phyloP scores from a whole-genome alignment of 2,797 vertebrate species.

The Falco rusticolus region DNA sequence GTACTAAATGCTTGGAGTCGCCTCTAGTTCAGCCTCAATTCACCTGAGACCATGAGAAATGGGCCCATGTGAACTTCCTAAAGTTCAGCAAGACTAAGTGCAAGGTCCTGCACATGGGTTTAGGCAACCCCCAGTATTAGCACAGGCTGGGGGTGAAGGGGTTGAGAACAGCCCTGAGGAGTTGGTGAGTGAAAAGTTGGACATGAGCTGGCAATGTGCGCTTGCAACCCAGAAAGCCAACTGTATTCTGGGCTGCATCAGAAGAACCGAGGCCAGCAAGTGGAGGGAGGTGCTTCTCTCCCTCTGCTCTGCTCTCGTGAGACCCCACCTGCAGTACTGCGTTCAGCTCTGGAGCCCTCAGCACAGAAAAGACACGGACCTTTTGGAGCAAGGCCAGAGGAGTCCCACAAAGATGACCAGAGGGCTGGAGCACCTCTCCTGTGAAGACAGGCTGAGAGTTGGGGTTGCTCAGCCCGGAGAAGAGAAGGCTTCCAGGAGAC shows the following conservation, averaged over 20 bases:
- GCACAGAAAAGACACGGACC: background rate
- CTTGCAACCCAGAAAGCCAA: background rate
- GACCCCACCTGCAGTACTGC: background rate
- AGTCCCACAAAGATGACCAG: background rate
- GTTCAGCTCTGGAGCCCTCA: background rate
- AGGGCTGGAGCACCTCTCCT: background rate
- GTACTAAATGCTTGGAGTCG: background rate
- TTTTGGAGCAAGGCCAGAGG: background rate
- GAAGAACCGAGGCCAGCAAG: background rate
- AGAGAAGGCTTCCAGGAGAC: background rate
- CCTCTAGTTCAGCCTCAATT: background rate
- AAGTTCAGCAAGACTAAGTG: background rate
- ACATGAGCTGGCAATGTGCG: accelerated
- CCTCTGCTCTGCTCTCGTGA: background rate
- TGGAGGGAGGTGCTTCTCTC: background rate
- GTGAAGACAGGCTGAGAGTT: background rate
- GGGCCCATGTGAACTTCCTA: background rate
- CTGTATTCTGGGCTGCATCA: background rate
- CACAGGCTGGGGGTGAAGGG: background rate
- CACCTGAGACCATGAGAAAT: background rate
- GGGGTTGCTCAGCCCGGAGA: background rate
- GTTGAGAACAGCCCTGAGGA: accelerated
- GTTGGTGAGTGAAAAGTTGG: background rate
- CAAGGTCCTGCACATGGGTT: background rate
- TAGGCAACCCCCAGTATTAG: background rate